phyloP scores from a whole-genome alignment of 64 coral and sea anemone genomes.

The Pocillopora damicornis region DNA sequence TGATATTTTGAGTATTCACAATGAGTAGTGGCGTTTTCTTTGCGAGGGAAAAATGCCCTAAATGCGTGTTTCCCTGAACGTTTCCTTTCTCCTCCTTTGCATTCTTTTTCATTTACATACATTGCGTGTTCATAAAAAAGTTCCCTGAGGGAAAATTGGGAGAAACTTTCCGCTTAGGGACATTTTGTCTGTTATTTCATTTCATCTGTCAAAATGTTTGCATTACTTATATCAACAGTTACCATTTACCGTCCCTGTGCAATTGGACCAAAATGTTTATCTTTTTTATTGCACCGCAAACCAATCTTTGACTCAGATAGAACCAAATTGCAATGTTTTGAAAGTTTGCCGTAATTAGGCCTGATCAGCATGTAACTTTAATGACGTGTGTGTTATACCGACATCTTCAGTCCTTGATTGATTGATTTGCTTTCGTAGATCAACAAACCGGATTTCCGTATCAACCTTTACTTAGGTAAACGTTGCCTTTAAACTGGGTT shows the following conservation, averaged over 20 bases:
- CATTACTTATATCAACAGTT: not conserved
- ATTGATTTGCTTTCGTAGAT: too few relatives aligned
- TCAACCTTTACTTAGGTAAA: too few relatives aligned
- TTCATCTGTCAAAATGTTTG: slow-evolving; percentile 11
- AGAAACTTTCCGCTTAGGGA: not conserved
- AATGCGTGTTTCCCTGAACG: not conserved
- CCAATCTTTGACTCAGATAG: not conserved
- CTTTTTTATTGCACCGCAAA: not conserved
- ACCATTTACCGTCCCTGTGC: not conserved
- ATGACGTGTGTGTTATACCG: too few relatives aligned
- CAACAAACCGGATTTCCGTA: too few relatives aligned
- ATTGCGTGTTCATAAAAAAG: not conserved
- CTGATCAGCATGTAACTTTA: not conserved
- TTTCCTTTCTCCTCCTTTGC: not conserved
- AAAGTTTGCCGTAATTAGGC: not conserved
- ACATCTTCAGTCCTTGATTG: too few relatives aligned
- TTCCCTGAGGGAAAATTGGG: not conserved
- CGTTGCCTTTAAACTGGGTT: too few relatives aligned
- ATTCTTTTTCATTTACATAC: not conserved
- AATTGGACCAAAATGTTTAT: not conserved
- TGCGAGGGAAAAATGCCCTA: not conserved
- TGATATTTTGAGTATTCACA: not conserved
- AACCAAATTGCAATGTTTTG: not conserved
- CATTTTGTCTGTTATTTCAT: not conserved
- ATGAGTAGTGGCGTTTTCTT: not conserved